phyloP scores from a whole-genome alignment of 2,113 vertebrate species.

The Xiphophorus maculatus region DNA sequence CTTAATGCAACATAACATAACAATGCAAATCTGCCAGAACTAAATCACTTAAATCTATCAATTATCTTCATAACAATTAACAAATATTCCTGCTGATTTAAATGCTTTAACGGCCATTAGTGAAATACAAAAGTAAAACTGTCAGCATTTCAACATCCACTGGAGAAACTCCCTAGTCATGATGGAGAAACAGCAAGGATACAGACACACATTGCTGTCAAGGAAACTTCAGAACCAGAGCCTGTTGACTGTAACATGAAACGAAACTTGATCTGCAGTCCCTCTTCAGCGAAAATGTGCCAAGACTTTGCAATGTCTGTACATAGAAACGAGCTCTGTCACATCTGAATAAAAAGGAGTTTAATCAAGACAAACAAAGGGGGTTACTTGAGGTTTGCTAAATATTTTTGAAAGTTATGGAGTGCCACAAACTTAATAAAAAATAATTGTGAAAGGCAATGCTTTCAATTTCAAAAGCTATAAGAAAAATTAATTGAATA shows the following conservation, averaged over 20 bases:
- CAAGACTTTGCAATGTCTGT: slow-evolving; percentile 1
- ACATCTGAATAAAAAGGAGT: background rate
- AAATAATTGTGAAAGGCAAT: background rate
- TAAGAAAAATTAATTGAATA: too few species aligned
- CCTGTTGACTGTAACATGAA: slow-evolving; percentile 42
- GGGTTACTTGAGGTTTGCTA: slow-evolving; percentile 40
- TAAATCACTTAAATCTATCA: background rate
- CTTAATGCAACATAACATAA: too few species aligned
- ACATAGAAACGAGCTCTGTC: slow-evolving; percentile 1
- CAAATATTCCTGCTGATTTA: background rate
- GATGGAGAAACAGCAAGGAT: background rate
- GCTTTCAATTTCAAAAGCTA: too few species aligned
- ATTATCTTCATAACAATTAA: background rate
- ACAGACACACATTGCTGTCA: slow-evolving; percentile 1
- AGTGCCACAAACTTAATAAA: background rate
- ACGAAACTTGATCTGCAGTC: slow-evolving; percentile 36
- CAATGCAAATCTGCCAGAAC: background rate
- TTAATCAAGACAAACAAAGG: background rate
- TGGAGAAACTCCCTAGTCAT: background rate
- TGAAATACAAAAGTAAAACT: background rate
- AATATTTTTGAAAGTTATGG: slow-evolving; percentile 27
- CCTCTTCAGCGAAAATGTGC: background rate
- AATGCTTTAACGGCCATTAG: background rate
- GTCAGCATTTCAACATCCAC: background rate
- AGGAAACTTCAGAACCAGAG: slow-evolving; percentile 39